Evolutionary conservation across 2,888 invertebrate species (phyloP).

Genomic region (Orchesellides sinensis): DNA sequence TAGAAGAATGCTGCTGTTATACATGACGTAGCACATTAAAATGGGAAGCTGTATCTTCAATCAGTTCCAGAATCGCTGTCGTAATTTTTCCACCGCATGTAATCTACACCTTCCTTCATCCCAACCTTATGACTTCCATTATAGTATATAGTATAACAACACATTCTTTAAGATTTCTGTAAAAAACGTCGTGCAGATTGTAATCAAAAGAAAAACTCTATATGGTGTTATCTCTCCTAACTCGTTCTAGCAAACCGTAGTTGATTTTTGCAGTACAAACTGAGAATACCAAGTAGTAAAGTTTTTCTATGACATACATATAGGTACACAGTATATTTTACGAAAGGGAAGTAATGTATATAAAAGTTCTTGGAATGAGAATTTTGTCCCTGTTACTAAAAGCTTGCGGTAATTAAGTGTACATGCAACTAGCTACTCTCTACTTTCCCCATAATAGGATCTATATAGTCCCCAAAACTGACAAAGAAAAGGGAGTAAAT

Average conservation of each 20-base stretch:
- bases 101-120: not conserved
- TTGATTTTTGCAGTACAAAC: conserved; percentile 19
- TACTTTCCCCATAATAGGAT: too few species aligned
- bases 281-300: conserved; percentile 29
- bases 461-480: too few species aligned
- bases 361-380: too few species aligned
- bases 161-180: conserved; percentile 18
- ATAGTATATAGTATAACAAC: not conserved
- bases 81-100: not conserved
- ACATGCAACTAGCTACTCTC: conserved; percentile 6
- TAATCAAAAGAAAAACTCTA: conserved; percentile 18
- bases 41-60: conserved; percentile 2
- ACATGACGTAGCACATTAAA: not conserved
- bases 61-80: not conserved
- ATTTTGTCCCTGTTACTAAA: too few species aligned
- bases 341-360: not conserved
- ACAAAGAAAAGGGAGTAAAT: conserved; percentile 32
- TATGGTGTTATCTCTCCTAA: not conserved
- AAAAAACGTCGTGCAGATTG: not conserved
- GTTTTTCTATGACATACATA: not conserved
- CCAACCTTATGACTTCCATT: not conserved
- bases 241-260: not conserved
- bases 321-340: too few species aligned
- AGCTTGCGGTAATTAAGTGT: conserved; percentile 36
- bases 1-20: not conserved